Percentiles rank a stretch among this genome's conserved stretches.
These are phyloP conservation scores for Gonocerus acuteangulatus DNA, from an alignment of 2,888 invertebrate genomes.

Conservation along the genomic window DNA sequence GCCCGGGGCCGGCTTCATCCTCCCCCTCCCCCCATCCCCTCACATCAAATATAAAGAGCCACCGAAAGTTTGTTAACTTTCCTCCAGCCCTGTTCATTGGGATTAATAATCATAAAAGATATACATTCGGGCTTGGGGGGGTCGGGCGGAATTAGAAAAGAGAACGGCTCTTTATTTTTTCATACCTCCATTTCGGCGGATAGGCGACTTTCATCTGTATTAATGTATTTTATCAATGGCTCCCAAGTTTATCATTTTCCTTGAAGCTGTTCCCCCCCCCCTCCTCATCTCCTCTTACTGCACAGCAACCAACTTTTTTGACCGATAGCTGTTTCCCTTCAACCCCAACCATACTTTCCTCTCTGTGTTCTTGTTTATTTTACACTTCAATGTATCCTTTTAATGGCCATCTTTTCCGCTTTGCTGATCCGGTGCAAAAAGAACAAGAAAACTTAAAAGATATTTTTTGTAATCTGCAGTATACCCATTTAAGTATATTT, in stretches of 20 bases:
- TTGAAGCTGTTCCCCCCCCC: conserved; percentile 29
- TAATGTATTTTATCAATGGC: conserved; percentile 41
- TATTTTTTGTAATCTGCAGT: too few relatives aligned
- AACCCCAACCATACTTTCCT: background rate
- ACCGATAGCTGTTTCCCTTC: too few relatives aligned
- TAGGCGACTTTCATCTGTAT: conserved; percentile 40
- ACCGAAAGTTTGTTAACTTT: conserved; percentile 36
- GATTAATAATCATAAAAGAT: conserved; percentile 39
- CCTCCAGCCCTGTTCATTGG: conserved; percentile 36
- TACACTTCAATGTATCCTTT: too few relatives aligned
- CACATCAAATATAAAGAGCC: conserved; percentile 35
- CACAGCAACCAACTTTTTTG: too few relatives aligned
- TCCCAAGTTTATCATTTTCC: conserved; percentile 41
- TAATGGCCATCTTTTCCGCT: too few relatives aligned
- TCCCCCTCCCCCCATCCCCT: background rate
- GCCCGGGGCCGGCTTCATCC: background rate
- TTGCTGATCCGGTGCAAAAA: too few relatives aligned
- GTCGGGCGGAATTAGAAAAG: conserved; percentile 38
- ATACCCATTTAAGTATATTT: too few relatives aligned
- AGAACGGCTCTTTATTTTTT: conserved; percentile 40
- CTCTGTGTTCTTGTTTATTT: background rate
- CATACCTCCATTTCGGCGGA: conserved; percentile 40
- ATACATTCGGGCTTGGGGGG: conserved; percentile 33
- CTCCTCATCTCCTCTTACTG: background rate
- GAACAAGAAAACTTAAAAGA: too few relatives aligned